Conservation (phyloP, 2,113 vertebrate species). For the Aspiorhynchus laticeps region DNA sequence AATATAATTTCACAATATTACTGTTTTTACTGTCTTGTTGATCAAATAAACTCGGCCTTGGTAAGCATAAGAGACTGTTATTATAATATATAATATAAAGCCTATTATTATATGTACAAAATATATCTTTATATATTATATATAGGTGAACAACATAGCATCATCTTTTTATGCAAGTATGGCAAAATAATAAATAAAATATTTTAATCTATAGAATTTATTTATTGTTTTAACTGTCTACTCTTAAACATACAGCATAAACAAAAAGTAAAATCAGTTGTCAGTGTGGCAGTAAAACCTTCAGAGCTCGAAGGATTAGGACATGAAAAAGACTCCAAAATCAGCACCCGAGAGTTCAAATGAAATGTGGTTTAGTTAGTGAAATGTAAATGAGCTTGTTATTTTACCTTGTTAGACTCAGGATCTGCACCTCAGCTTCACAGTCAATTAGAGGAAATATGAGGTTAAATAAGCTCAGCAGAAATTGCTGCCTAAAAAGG, state of each 20-base stretch:
- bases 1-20: too few relatives aligned
- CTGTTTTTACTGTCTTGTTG: neutral
- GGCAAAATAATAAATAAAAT: neutral
- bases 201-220: neutral
- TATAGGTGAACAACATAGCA: too few relatives aligned
- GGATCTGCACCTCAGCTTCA: slow-evolving; percentile 30
- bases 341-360: slow-evolving; percentile 9
- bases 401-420: slow-evolving; percentile 34
- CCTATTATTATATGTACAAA: neutral
- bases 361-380: slow-evolving; percentile 7
- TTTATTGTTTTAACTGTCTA: neutral
- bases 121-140: neutral
- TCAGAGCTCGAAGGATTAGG: neutral
- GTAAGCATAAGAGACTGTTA: neutral
- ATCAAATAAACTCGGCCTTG: neutral
- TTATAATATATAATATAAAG: neutral
- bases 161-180: neutral
- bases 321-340: neutral
- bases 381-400: slow-evolving; percentile 48
- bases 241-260: neutral
- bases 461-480: neutral
- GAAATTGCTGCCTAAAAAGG: neutral
- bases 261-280: neutral
- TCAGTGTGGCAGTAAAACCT: neutral
- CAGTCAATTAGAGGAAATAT: slow-evolving; percentile 14